phyloP scores from a whole-genome alignment of 2,113 vertebrate genomes.

The Mystacornis crossleyi region DNA sequence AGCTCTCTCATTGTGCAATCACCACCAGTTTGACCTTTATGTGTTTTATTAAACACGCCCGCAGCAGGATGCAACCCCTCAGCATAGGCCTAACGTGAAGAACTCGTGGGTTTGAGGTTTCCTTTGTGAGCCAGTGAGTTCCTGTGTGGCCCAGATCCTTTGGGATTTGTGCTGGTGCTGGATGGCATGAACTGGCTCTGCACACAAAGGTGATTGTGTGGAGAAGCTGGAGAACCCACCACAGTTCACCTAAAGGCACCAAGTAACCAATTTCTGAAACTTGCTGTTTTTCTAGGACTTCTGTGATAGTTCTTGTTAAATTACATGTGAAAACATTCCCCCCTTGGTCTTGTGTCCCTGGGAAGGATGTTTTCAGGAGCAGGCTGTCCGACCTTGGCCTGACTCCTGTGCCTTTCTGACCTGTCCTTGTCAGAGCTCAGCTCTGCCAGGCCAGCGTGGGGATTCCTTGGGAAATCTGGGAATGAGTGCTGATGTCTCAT shows the following conservation, averaged over 20 bases:
- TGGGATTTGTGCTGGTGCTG: neutral
- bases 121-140: neutral
- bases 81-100: fast-evolving
- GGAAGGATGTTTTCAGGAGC: neutral
- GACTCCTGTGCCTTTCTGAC: conserved; percentile 55
- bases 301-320: neutral
- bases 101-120: neutral
- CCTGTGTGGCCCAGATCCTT: neutral
- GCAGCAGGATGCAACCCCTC: neutral
- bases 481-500: neutral
- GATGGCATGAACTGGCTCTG: neutral
- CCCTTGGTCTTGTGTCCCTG: neutral
- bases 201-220: neutral
- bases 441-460: neutral
- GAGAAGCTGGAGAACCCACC: neutral
- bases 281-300: neutral
- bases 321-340: neutral
- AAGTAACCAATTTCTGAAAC: neutral
- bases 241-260: neutral
- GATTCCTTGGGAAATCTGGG: conserved; percentile 31
- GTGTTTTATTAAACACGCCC: neutral
- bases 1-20: neutral
- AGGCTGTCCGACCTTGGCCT: neutral
- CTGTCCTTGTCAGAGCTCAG: neutral
- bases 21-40: neutral